phyloP scores from a whole-genome alignment of 2,113 vertebrate genomes.

The Cricetomys ansorgei region DNA sequence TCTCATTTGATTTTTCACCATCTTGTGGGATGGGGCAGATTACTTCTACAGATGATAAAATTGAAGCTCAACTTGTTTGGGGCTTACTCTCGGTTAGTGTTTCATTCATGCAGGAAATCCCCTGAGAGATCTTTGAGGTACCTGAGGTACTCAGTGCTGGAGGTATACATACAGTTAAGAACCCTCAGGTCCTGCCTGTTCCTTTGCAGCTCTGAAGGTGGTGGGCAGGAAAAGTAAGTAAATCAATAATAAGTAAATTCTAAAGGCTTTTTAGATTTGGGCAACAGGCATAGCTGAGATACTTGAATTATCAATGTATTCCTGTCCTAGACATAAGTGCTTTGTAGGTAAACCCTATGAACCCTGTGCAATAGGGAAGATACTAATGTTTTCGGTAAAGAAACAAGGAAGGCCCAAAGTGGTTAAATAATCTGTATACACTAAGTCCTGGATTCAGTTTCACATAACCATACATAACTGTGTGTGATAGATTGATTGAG shows the following conservation, averaged over 20 bases:
- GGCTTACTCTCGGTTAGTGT: neutral
- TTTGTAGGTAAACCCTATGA: neutral
- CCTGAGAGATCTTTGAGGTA: neutral
- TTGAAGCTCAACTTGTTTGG: neutral
- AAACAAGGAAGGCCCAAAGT: neutral
- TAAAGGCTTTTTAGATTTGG: neutral
- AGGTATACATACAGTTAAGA: neutral
- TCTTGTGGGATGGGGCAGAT: neutral
- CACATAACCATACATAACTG: neutral
- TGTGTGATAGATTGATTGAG: neutral
- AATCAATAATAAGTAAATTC: neutral
- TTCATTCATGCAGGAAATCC: neutral
- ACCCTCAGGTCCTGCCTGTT: neutral
- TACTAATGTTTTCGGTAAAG: neutral
- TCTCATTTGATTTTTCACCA: neutral
- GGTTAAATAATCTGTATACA: neutral
- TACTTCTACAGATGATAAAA: neutral
- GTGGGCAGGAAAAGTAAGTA: neutral
- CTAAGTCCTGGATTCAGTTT: neutral
- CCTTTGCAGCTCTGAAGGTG: neutral
- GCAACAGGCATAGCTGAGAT: neutral
- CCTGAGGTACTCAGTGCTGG: too few species aligned
- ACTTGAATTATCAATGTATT: neutral
- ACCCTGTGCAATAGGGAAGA: neutral
- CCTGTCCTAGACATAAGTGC: neutral